Evolutionary conservation across 2,113 vertebrate species (phyloP), one percentile per base, ranked within the genome.

Genomic region (Lontra canadensis): DNA sequence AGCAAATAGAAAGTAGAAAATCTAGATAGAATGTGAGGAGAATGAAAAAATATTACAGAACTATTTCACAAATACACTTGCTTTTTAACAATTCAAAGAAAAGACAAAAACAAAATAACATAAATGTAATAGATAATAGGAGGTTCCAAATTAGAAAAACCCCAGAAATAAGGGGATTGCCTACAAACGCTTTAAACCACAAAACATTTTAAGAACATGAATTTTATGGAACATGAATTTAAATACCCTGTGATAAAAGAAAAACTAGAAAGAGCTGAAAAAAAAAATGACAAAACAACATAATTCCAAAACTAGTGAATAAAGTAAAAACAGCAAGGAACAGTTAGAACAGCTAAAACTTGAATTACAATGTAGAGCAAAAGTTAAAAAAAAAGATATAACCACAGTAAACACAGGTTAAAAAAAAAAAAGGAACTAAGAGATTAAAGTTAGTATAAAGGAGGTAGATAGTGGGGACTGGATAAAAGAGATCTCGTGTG

Each of bases 21-120:
- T 67, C 29, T 49, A 86, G 14, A 52, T 39, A 82, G 31, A 92
- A 61, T 69, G n/a, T 47, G 49, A 85, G 14, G 49, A 71, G 15
- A 78, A 26, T 87, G 26, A 29, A 44, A 57, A 89, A 55, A 63
- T 36, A 80, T 39, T 44, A 36, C 6, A 82, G 74, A 94, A 29
- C 44, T 69, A 42, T 88, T 94, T 96, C 65, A 85, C 4, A 94
- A 74, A 76, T 25, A 69, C 9, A 31, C 18, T 79, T 65, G 15
- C 14, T 94, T 69, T 96, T 78, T 39, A 92, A 90, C 88, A 86
- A 44, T 82, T 95, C 67, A 83, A 84, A 90, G 82, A 36, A 61
- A 88, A 29, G 34, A 57, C 21, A 61, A 26, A 61, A 61, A 26
- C 59, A 61, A 61, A 9, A 47, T 55, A 55, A 7, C 63, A 67